Evolutionary conservation across 2,113 vertebrate genomes (phyloP).

Genomic region (Halichoerus grypus): DNA sequence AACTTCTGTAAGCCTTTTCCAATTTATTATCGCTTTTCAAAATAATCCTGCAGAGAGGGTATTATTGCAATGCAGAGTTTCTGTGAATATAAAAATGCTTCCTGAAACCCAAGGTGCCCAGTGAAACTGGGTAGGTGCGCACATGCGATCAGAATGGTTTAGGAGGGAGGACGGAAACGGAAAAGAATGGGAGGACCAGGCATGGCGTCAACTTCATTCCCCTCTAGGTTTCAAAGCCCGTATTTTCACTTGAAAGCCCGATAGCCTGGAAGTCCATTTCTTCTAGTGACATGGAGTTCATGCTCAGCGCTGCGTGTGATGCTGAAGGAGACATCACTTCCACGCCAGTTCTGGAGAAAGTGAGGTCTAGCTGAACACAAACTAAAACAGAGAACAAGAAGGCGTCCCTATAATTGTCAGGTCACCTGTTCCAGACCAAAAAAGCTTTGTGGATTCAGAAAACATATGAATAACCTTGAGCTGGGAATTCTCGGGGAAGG

Average conservation of each 20-base stretch:
- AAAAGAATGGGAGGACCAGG: too few species aligned
- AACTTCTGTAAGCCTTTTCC: conserved; percentile 73
- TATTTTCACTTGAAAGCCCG: not conserved
- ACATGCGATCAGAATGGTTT: not conserved
- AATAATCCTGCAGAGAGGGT: conserved; percentile 66
- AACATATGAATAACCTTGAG: not conserved
- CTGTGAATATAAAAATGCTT: conserved; percentile 59
- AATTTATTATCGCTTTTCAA: conserved; percentile 65
- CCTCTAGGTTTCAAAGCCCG: not conserved
- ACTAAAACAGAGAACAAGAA: not conserved
- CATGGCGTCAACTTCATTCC: not conserved
- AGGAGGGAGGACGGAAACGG: not conserved
- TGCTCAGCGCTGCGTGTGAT: not conserved
- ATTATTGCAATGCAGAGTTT: conserved; percentile 55
- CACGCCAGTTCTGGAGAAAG: not conserved
- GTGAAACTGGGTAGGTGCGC: not conserved
- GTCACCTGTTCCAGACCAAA: not conserved
- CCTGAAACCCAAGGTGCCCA: conserved; percentile 41
- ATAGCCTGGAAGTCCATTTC: not conserved
- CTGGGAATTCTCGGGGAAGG: not conserved
- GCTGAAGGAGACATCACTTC: not conserved
- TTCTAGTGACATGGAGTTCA: not conserved
- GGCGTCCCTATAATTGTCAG: not conserved
- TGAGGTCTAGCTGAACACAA: not conserved
- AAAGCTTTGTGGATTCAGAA: not conserved